phyloP scores from a whole-genome alignment of 2,797 vertebrate species.

The Eremophila alpestris region DNA sequence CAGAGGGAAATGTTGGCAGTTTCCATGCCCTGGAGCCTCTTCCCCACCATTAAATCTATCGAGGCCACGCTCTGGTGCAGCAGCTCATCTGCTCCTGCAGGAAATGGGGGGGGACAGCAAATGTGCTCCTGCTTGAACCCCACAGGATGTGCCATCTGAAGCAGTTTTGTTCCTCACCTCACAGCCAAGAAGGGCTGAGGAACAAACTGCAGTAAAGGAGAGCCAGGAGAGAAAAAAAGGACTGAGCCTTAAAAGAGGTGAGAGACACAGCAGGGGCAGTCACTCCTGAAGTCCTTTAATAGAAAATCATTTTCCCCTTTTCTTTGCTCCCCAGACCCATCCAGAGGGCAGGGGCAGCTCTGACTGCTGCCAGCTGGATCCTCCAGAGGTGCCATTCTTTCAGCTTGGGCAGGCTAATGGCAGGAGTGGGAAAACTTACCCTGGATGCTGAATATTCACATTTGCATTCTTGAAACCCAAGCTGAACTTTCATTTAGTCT shows the following conservation, averaged over 20 bases:
- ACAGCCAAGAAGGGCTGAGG: not conserved
- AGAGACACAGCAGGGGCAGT: not conserved
- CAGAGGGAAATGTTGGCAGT: not conserved
- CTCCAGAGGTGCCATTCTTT: not conserved
- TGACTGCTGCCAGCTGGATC: not conserved
- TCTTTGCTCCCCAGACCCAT: not conserved
- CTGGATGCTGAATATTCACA: conserved; percentile 3
- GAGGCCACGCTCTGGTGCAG: not conserved
- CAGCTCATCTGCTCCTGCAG: not conserved
- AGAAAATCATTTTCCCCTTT: not conserved
- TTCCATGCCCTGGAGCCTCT: not conserved
- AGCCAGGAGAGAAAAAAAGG: not conserved
- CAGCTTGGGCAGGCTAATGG: not conserved
- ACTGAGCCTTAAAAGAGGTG: not conserved
- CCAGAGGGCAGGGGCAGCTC: not conserved
- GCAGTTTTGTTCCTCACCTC: not conserved
- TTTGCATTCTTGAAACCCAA: conserved; percentile 32
- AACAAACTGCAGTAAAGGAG: not conserved
- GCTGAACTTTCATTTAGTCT: conserved; percentile 32
- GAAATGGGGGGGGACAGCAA: not conserved
- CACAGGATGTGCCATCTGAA: not conserved
- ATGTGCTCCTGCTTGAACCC: not conserved
- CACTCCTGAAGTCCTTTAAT: not conserved
- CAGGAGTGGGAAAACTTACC: not conserved
- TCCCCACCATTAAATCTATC: not conserved